Conservation (phyloP, 2,888 invertebrate species). For the Alcis repandata region DNA sequence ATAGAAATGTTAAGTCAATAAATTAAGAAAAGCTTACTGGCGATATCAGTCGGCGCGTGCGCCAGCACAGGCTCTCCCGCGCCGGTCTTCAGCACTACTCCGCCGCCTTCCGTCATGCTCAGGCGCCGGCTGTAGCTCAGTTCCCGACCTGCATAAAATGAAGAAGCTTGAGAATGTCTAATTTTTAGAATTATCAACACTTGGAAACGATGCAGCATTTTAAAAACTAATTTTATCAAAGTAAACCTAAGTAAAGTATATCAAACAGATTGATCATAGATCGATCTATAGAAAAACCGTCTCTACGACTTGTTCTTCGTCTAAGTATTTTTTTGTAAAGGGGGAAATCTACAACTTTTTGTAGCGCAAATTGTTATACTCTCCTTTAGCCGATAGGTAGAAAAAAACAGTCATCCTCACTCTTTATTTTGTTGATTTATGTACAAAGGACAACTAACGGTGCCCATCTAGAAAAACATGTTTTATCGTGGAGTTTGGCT, state of each 20-base stretch:
- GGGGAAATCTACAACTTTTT: background rate
- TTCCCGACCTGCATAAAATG: slow-evolving; percentile 81
- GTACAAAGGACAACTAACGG: slow-evolving; percentile 4
- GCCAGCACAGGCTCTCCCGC: slow-evolving; percentile 77
- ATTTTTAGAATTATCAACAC: no score
- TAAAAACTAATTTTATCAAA: no score
- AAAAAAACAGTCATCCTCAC: no score
- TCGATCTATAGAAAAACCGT: no score
- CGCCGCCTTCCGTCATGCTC: slow-evolving; percentile 81
- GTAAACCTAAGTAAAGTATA: no score
- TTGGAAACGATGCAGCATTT: no score
- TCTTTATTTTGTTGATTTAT: background rate
- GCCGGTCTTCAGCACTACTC: slow-evolving; percentile 78
- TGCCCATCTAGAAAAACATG: background rate
- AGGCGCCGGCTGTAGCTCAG: slow-evolving; percentile 80
- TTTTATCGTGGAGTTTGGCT: background rate
- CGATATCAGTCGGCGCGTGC: slow-evolving; percentile 81
- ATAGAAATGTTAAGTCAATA: no score
- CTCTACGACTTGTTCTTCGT: no score
- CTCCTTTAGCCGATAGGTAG: background rate
- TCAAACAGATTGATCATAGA: no score
- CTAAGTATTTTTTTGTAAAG: no score
- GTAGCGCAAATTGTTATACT: background rate
- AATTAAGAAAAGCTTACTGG: slow-evolving; percentile 65
- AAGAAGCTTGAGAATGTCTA: background rate